Percentiles rank a stretch among this genome's conserved stretches.
phyloP scores from a whole-genome alignment of 2,888 invertebrate species.

The Heteropelma amictum region DNA sequence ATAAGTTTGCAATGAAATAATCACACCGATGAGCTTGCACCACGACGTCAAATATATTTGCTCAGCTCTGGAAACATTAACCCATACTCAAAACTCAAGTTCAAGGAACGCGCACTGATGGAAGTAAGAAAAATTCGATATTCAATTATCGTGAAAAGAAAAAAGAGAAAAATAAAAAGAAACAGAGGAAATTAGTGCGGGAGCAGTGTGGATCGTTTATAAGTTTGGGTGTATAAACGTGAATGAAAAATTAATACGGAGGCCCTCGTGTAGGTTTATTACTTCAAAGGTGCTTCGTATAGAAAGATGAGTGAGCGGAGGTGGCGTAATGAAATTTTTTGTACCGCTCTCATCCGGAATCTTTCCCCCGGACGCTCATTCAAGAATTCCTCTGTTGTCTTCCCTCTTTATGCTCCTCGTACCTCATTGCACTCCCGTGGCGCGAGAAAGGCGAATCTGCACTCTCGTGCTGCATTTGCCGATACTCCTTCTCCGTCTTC shows the following conservation, averaged over 20 bases:
- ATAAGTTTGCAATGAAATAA: no score
- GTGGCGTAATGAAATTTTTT: conserved; percentile 47
- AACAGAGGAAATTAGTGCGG: background rate
- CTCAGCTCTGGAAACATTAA: no score
- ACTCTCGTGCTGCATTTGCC: background rate
- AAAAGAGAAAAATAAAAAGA: background rate
- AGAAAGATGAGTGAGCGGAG: conserved; percentile 14
- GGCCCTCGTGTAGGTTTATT: conserved; percentile 29
- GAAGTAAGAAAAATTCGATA: no score
- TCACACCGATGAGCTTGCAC: no score
- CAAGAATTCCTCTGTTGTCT: conserved; percentile 39
- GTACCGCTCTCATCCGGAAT: conserved; percentile 33
- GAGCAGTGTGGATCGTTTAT: conserved; percentile 17
- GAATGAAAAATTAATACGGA: conserved; percentile 44
- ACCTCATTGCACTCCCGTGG: conserved; percentile 38
- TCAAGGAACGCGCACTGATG: no score
- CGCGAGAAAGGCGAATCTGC: conserved; percentile 24
- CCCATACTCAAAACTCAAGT: no score
- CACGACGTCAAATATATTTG: no score
- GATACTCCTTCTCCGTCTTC: conserved; percentile 12
- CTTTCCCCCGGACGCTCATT: conserved; percentile 32
- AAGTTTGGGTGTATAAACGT: conserved; percentile 18
- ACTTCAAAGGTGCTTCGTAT: conserved; percentile 34
- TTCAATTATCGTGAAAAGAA: no score
- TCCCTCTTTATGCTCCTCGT: conserved; percentile 39